Evolutionary conservation across 2,113 vertebrate genomes (phyloP), one percentile per base, ranked within the genome.

Genomic region (Panurus biarmicus): DNA sequence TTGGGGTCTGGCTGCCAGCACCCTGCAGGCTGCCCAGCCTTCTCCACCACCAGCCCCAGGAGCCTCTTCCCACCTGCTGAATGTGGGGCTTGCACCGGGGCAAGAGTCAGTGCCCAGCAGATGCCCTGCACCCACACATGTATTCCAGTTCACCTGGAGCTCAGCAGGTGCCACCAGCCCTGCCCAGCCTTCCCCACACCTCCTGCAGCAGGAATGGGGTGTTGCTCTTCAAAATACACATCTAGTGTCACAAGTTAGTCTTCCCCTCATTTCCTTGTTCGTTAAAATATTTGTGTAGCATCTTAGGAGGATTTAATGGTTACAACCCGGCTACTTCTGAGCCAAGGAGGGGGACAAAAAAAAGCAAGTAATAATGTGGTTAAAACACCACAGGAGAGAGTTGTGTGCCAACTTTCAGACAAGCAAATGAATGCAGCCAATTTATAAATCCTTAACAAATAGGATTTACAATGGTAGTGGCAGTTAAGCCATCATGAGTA

Each of bases 381-480:
- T 57, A 90, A 89, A 93, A 53, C 81, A 82, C 80, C 83, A 74
- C 5, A 38, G 90, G 94, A 94, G 64, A 88, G 72, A 80, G 64
- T n/a, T 2, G 1, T 38, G 66, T 89, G 93, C 91, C 95, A 94
- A 2, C 70, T 82, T 85, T 74, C 70, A 78, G 53, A 61, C 44
- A 81, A 74, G 80, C 61, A 26, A 94, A 57, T 77, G 76, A 92
- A 90, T 67, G 75, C 66, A 75, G 70, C 81, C 96, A 91, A 75
- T 81, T 93, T 95, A 85, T 85, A 94, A 94, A 92, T 82, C 84
- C 83, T 89, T 85, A 50, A 77, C 86, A 92, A 95, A 91, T 3
- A 69, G 76, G 84, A 84, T 94, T 95, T 93, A 64, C 80, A 94
- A 75, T 72, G 64, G 88, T 73, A 88, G 76, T 36, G 36, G 93